A percentile compares a stretch with the other conserved stretches of the same genome.
Conservation (phyloP, 2,888 invertebrate species). For the Pristionchus fissidentatus region DNA sequence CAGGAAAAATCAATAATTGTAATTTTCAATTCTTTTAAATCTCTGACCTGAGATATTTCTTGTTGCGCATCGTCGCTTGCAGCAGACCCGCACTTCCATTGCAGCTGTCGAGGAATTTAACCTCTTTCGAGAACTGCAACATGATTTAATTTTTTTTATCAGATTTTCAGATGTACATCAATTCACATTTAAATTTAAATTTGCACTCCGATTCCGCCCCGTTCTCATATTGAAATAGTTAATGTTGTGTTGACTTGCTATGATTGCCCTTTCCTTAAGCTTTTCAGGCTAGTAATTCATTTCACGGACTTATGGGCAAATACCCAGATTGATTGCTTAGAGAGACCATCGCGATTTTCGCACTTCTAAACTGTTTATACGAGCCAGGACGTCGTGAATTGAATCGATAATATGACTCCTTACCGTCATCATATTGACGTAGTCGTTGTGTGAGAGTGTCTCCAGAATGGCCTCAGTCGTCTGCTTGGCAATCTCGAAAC, state of each 20-base stretch:
- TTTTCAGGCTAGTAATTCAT: no score
- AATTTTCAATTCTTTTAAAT: no score
- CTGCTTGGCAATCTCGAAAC: slow-evolving; percentile 89
- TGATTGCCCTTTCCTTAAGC: no score
- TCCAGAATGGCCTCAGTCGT: slow-evolving; percentile 91
- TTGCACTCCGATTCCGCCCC: no score
- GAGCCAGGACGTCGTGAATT: background rate
- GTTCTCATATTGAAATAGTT: no score
- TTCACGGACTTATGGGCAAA: background rate
- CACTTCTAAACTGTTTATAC: background rate
- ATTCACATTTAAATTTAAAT: background rate
- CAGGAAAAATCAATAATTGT: no score
- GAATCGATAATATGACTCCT: slow-evolving; percentile 50
- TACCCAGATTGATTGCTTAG: background rate
- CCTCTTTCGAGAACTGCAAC: slow-evolving; percentile 82
- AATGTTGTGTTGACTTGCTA: no score
- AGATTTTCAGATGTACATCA: background rate
- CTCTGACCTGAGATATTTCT: slow-evolving; percentile 59
- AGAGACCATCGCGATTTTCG: background rate
- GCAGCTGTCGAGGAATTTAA: slow-evolving; percentile 87
- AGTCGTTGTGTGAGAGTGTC: slow-evolving; percentile 97
- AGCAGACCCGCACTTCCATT: slow-evolving; percentile 85
- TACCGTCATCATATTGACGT: slow-evolving; percentile 89
- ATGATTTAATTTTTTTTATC: background rate
- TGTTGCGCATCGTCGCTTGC: slow-evolving; percentile 83